Evolutionary conservation across 2,888 invertebrate genomes (phyloP).

Genomic region (Chouioia cunea): DNA sequence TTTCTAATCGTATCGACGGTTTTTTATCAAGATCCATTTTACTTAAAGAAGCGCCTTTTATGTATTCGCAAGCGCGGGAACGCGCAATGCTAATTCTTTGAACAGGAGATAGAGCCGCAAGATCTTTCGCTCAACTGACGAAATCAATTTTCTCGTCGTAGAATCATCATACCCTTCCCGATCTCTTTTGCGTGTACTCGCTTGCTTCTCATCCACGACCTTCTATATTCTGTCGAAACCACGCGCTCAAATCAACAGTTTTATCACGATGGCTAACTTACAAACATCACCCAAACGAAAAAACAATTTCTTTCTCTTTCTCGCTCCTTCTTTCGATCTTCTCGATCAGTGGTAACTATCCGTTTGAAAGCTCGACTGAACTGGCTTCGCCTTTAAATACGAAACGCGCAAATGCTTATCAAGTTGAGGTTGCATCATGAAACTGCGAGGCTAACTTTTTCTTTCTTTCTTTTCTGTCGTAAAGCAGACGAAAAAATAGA

Average conservation of each 20-base stretch:
- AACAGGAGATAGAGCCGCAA: slow-evolving; percentile 21
- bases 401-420: slow-evolving; percentile 8
- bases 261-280: slow-evolving; percentile 22
- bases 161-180: slow-evolving; percentile 30
- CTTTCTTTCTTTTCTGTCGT: no score
- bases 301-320: not conserved
- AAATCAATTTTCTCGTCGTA: slow-evolving; percentile 37
- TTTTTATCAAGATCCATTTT: slow-evolving; percentile 33
- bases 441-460: not conserved
- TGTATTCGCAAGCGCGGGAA: not conserved
- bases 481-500: no score
- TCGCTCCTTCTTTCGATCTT: not conserved
- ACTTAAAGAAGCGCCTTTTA: not conserved
- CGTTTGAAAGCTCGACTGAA: not conserved
- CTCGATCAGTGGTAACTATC: not conserved
- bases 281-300: slow-evolving; percentile 9
- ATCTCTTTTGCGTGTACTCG: not conserved
- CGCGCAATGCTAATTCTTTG: not conserved
- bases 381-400: not conserved
- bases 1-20: slow-evolving; percentile 17
- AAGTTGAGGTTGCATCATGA: slow-evolving; percentile 2
- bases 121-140: slow-evolving; percentile 37
- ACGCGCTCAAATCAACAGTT: slow-evolving; percentile 21
- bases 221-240: not conserved
- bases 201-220: slow-evolving; percentile 12